These are phyloP conservation scores for Hirtodrosophila confusa DNA, from an alignment of 2,888 invertebrate species.

Conservation along the genomic window DNA sequence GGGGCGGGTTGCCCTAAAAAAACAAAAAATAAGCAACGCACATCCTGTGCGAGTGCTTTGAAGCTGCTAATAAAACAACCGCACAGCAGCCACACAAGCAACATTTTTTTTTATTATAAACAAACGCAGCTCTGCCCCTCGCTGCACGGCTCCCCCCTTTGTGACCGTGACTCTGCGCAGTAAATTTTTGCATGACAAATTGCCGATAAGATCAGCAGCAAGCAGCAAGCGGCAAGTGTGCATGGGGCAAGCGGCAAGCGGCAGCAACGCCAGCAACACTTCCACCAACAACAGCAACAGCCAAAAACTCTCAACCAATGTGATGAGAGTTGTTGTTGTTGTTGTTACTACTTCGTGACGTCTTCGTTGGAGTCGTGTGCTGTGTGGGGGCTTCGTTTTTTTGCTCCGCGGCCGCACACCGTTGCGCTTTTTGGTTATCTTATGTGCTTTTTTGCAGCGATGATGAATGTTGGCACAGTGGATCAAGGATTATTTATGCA, in stretches of 20 bases:
- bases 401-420: conserved; percentile 32
- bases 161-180: conserved; percentile 45
- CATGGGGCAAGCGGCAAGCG: conserved; percentile 31
- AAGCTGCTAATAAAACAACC: conserved; percentile 62
- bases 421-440: conserved; percentile 30
- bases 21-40: conserved; percentile 34
- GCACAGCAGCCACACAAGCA: conserved; percentile 52
- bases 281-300: conserved; percentile 10
- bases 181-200: conserved; percentile 81
- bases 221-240: conserved; percentile 28
- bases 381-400: conserved; percentile 55
- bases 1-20: conserved; percentile 13
- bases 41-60: conserved; percentile 68
- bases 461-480: conserved; percentile 51
- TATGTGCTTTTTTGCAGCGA: conserved; percentile 40
- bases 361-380: conserved; percentile 49
- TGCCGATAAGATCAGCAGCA: conserved; percentile 77
- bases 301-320: conserved; percentile 29
- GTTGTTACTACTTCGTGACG: conserved; percentile 37
- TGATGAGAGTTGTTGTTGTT: conserved; percentile 29
- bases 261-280: conserved; percentile 11
- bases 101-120: conserved; percentile 65
- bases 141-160: conserved; percentile 5
- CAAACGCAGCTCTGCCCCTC: conserved; percentile 48
- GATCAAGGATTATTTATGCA: background rate